Conservation (phyloP, 2,888 invertebrate species). For the Neoascia interrupta region DNA sequence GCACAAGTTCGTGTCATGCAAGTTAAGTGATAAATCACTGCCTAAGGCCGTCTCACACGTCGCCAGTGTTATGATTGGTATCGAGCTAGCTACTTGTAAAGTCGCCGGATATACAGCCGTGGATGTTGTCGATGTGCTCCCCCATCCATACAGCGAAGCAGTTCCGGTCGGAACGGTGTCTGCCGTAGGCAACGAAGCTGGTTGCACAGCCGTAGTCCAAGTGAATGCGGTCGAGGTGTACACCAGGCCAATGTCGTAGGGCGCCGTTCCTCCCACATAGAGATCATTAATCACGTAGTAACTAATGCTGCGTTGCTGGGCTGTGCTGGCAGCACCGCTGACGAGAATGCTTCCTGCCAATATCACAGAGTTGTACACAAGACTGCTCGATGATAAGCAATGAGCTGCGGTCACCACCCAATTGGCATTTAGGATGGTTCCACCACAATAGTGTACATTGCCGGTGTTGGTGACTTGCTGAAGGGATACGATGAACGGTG, state of each 20-base stretch:
- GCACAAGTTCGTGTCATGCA: conserved; percentile 69
- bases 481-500: conserved; percentile 77
- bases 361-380: conserved; percentile 73
- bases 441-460: conserved; percentile 76
- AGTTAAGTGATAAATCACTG: conserved; percentile 28
- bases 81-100: conserved; percentile 74
- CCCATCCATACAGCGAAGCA: conserved; percentile 77
- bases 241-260: conserved; percentile 77
- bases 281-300: conserved; percentile 74
- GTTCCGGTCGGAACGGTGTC: conserved; percentile 72
- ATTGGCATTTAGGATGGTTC: conserved; percentile 75
- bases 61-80: conserved; percentile 73
- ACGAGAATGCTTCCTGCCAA: conserved; percentile 76
- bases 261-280: conserved; percentile 75
- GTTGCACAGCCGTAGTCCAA: conserved; percentile 73
- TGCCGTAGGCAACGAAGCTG: conserved; percentile 72
- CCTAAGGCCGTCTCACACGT: conserved; percentile 74
- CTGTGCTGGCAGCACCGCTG: conserved; percentile 72
- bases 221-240: conserved; percentile 74
- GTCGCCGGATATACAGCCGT: conserved; percentile 72
- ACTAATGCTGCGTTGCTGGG: conserved; percentile 73
- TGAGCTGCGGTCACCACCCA: conserved; percentile 78
- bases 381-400: conserved; percentile 72
- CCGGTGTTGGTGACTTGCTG: conserved; percentile 70
- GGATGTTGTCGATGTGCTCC: conserved; percentile 75